These are phyloP conservation scores for Lamproptera curius DNA, from an alignment of 2,888 invertebrate genomes.

Conservation along the genomic window DNA sequence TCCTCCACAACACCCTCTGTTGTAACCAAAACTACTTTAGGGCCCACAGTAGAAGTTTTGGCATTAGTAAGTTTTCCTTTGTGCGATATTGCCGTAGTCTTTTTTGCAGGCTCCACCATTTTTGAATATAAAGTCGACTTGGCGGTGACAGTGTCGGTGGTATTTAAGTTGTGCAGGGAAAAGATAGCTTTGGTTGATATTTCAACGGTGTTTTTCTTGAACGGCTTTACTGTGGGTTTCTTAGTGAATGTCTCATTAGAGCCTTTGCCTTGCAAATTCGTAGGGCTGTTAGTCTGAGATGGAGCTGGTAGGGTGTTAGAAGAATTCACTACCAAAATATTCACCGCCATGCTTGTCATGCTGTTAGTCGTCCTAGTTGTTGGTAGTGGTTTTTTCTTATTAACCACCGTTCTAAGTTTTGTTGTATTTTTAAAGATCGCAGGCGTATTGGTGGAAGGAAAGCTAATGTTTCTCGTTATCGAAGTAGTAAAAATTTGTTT, in stretches of 20 bases:
- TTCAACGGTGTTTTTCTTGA: conserved; percentile 1
- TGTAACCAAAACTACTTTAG: conserved; percentile 41
- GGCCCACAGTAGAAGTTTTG: conserved; percentile 29
- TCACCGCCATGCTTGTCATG: conserved; percentile 53
- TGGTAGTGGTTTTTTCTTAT: conserved; percentile 19
- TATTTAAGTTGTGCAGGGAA: conserved; percentile 3
- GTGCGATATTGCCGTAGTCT: conserved; percentile 21
- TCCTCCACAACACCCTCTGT: conserved; percentile 50
- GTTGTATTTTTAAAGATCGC: conserved; percentile 28
- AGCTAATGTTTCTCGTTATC: conserved; percentile 26
- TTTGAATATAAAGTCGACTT: conserved; percentile 24
- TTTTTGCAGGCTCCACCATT: conserved; percentile 24
- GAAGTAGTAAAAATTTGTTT: conserved; percentile 25
- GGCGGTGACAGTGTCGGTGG: conserved; percentile 20
- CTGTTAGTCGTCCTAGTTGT: conserved; percentile 62
- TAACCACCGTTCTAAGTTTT: conserved; percentile 20
- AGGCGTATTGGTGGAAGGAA: conserved; percentile 9
- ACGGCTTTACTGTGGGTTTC: conserved; percentile 22
- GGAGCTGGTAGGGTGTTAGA: conserved; percentile 49
- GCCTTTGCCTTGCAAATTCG: conserved; percentile 22
- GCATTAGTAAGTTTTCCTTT: conserved; percentile 17
- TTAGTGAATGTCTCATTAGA: conserved; percentile 28
- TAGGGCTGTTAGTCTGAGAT: conserved; percentile 40
- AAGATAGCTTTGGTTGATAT: conserved; percentile 14
- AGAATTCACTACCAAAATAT: conserved; percentile 41